Base-by-base conservation (phyloP, 2,888 invertebrate genomes). In the Gibbula magus region DNA sequence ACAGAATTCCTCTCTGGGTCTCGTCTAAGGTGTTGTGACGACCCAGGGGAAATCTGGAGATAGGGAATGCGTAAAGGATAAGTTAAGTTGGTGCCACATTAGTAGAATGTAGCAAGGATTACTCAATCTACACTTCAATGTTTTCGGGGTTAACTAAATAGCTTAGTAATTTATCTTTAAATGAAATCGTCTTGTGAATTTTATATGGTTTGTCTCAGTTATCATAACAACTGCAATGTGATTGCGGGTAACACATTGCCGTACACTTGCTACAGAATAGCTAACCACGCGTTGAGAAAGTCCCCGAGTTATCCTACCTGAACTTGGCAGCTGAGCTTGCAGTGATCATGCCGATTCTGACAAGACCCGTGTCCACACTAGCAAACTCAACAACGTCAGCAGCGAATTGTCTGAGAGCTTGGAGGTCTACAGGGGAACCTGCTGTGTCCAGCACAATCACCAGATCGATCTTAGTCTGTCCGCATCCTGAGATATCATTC, bases 281-380 rank as follows among this genome's bases (percentile, higher is more conserved):
- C n/a, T n/a, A n/a, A n/a, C n/a, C n/a, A n/a, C 45, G 5, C 13
- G 1, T 45, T 1, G 13, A 45, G 45, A 45, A 45, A 45, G 13
- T 45, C 45, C 10, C 1, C 13, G 1, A 45, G 45, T 45, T 45
- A 1, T 45, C 13, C 79, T 86, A 88, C n/a, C 84, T 82, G 18
- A 29, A 29, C 7, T 54, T 89, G 85, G 89, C 89, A 29, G 91
- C 88, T 1, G 91, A 86, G 54, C 91, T 92, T 81, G 91, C 92
- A 66, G 92, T 88, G 1, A 93, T 89, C 32, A 92, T 75, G 32
- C 89, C 91, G 85, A 88, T 89, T 74, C 91, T 84, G 8, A 87
- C 86, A n/a, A 77, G 80, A 10, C 88, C 89, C 22, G 85, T 86
- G 80, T 88, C 86, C 5, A 88, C 81, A 56, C 88, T 86, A 54